These are phyloP conservation scores for Leptopterna dolabrata DNA, from an alignment of 2,888 invertebrate species.

Conservation along the genomic window DNA sequence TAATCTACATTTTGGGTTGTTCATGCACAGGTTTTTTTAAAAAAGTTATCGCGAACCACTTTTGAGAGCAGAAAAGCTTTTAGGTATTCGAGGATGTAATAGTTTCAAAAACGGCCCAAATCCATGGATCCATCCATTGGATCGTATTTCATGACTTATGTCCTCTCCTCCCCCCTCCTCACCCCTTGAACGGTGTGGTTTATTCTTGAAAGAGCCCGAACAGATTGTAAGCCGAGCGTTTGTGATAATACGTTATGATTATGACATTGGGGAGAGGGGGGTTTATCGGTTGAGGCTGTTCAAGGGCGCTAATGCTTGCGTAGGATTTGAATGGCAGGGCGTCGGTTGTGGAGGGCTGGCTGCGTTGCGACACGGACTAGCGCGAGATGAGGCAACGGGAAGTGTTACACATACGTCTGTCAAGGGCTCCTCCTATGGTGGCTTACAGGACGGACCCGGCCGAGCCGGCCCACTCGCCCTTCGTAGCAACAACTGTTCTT, in stretches of 20 bases:
- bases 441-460: neutral
- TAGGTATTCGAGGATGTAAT: too few relatives aligned
- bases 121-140: too few relatives aligned
- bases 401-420: constrained; percentile 20
- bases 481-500: too few relatives aligned
- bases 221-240: neutral
- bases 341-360: constrained; percentile 9
- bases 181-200: neutral
- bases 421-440: neutral
- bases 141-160: too few relatives aligned
- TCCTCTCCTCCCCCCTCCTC: neutral
- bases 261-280: neutral
- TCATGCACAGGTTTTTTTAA: too few relatives aligned
- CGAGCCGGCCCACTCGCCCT: too few relatives aligned
- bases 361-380: constrained; percentile 10
- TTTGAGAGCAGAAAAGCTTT: too few relatives aligned
- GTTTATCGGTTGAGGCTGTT: neutral
- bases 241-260: neutral
- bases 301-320: constrained; percentile 1
- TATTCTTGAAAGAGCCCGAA: neutral
- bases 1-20: too few relatives aligned
- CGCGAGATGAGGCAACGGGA: constrained; percentile 23
- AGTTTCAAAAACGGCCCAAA: too few relatives aligned
- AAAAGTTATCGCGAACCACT: too few relatives aligned
- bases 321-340: neutral